Evolutionary conservation across 2,888 invertebrate genomes (phyloP).

Genomic region (Keiferia lycopersicella): DNA sequence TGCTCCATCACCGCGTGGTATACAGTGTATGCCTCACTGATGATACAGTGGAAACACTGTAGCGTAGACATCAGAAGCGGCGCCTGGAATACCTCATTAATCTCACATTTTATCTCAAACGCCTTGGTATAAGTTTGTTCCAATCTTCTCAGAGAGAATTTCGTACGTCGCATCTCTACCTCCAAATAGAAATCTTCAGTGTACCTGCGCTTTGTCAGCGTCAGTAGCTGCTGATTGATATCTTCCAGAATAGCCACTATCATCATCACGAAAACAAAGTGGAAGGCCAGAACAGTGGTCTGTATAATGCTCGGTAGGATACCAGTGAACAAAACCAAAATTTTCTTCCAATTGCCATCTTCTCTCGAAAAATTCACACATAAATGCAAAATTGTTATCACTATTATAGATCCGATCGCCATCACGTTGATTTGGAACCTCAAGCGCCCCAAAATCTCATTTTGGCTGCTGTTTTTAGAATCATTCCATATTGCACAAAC

Average conservation of each 20-base stretch:
- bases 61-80: conserved; percentile 54
- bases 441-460: neutral
- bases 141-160: conserved; percentile 44
- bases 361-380: conserved; percentile 52
- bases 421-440: conserved; percentile 1
- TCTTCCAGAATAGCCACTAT: conserved; percentile 49
- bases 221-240: conserved; percentile 45
- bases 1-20: conserved; percentile 56
- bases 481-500: conserved; percentile 46
- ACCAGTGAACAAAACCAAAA: conserved; percentile 54
- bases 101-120: conserved; percentile 51
- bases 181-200: conserved; percentile 4
- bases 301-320: conserved; percentile 61
- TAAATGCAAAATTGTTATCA: neutral
- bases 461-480: conserved; percentile 14
- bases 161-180: conserved; percentile 10
- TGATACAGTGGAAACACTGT: conserved; percentile 65
- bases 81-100: conserved; percentile 59
- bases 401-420: conserved; percentile 1
- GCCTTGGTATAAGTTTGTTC: conserved; percentile 54
- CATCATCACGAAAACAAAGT: conserved; percentile 53
- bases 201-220: conserved; percentile 6
- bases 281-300: conserved; percentile 52
- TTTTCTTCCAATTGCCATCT: conserved; percentile 57
- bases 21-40: conserved; percentile 64